Evolutionary conservation across 2,113 vertebrate species (phyloP).

Genomic region (Leptodactylus fuscus): DNA sequence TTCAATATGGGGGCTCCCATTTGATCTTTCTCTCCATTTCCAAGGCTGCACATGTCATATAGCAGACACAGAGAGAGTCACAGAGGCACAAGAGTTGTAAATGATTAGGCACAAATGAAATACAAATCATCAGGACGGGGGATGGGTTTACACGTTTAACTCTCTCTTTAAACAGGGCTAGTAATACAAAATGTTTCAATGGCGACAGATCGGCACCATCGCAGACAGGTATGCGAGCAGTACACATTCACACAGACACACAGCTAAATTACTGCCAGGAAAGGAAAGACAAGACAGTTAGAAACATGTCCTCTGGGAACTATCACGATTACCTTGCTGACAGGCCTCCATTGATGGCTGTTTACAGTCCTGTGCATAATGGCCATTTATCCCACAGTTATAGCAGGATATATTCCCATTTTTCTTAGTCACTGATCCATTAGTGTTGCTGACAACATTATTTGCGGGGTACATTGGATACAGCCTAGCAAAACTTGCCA

Average conservation of each 20-base stretch:
- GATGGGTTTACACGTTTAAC: neutral
- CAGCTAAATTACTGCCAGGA: constrained; percentile 62
- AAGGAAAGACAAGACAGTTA: constrained; percentile 68
- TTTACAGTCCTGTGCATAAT: constrained; percentile 94
- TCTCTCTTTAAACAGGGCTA: too few species aligned
- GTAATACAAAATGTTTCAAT: neutral
- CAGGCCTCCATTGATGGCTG: constrained; percentile 89
- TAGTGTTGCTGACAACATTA: constrained; percentile 78
- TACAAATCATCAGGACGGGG: constrained; percentile 28
- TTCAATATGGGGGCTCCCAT: neutral
- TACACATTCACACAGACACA: constrained; percentile 64
- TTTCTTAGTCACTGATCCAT: constrained; percentile 87
- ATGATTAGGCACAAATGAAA: constrained; percentile 43
- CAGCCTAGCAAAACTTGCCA: constrained; percentile 84
- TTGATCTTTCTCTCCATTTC: neutral
- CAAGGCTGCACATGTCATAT: constrained; percentile 1
- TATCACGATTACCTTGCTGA: constrained; percentile 88
- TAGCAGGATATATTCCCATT: constrained; percentile 92
- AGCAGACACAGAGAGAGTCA: neutral
- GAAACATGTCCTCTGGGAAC: constrained; percentile 79
- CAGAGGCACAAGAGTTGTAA: constrained; percentile 48
- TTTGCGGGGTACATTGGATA: constrained; percentile 83
- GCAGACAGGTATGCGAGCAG: constrained; percentile 62
- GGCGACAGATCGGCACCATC: constrained; percentile 4
- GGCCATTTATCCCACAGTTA: constrained; percentile 91